These are phyloP conservation scores for Bubo bubo DNA, from an alignment of 2,113 vertebrate species.

Conservation along the genomic window DNA sequence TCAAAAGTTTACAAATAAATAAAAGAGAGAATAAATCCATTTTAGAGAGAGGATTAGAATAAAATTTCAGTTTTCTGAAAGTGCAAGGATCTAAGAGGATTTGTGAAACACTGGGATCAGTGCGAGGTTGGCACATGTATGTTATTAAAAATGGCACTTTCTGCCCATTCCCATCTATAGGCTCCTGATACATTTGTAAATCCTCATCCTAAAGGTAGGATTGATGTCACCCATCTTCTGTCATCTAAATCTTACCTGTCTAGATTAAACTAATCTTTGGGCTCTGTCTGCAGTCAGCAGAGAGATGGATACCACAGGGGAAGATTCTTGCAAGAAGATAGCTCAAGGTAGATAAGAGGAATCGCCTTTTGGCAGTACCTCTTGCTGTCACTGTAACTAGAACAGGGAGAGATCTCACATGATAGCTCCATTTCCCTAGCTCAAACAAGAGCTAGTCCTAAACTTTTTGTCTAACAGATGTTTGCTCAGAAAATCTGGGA, in stretches of 20 bases:
- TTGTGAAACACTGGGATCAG: fast-evolving
- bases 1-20: background rate
- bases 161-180: background rate
- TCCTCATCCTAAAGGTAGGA: background rate
- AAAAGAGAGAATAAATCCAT: background rate
- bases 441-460: background rate
- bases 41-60: background rate
- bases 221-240: background rate
- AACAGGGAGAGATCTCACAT: background rate
- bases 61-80: background rate
- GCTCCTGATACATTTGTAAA: background rate
- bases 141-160: fast-evolving
- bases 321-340: background rate
- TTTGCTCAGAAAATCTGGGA: background rate
- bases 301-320: background rate
- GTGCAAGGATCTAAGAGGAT: background rate
- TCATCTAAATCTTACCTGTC: background rate
- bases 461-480: background rate
- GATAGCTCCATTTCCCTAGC: background rate
- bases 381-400: background rate
- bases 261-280: background rate
- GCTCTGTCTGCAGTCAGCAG: background rate
- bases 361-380: background rate
- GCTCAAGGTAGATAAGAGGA: background rate
- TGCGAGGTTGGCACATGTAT: fast-evolving